Conservation (phyloP, 2,797 vertebrate species). For the Pipistrellus pipistrellus region DNA sequence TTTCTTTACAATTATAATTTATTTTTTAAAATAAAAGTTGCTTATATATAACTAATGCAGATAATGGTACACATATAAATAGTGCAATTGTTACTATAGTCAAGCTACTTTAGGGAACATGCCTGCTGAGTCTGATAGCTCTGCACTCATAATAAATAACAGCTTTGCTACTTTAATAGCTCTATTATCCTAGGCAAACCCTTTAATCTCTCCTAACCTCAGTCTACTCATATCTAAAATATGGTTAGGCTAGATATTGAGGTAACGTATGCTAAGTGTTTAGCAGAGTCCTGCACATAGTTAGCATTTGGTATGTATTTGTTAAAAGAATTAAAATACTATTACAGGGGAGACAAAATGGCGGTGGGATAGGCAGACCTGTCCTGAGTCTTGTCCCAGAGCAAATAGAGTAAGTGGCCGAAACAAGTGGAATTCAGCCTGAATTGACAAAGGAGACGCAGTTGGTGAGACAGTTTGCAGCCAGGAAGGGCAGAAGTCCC, state of each 20-base stretch:
- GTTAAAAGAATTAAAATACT: slow-evolving; percentile 4
- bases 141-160: not conserved
- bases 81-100: not conserved
- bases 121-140: not conserved
- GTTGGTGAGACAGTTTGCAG: too few relatives aligned
- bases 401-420: too few relatives aligned
- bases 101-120: not conserved
- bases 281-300: not conserved
- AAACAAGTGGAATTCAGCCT: too few relatives aligned
- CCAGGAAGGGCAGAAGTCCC: too few relatives aligned
- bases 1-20: not conserved
- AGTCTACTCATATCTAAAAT: slow-evolving; percentile 16
- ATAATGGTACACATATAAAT: not conserved
- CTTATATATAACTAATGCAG: not conserved
- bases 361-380: too few relatives aligned
- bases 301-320: not conserved
- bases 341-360: too few relatives aligned
- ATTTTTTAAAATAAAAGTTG: slow-evolving; percentile 13
- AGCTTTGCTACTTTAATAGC: not conserved
- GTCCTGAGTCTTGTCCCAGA: too few relatives aligned
- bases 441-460: too few relatives aligned
- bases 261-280: not conserved
- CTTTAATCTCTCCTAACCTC: not conserved
- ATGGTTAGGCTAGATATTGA: not conserved
- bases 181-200: not conserved